Conservation (phyloP, 2,888 invertebrate genomes). For the Trissoscelio sp. region DNA sequence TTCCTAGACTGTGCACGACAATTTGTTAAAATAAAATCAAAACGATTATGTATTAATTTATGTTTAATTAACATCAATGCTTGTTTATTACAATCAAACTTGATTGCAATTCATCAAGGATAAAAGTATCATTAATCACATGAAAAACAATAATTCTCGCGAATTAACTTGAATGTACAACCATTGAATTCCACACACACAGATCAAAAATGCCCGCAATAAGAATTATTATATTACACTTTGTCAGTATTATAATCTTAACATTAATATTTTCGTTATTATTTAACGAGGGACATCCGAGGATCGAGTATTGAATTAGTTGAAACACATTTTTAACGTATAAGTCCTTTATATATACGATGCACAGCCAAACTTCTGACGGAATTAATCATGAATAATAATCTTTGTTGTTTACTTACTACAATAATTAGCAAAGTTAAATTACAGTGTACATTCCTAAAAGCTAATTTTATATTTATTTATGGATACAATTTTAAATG, state of each 20-base stretch:
- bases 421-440: no score
- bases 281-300: slow-evolving; percentile 7
- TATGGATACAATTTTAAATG: no score
- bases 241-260: slow-evolving; percentile 25
- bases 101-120: slow-evolving; percentile 1
- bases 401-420: no score
- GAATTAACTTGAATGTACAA: slow-evolving; percentile 24
- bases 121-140: slow-evolving; percentile 7
- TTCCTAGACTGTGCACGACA: slow-evolving; percentile 1
- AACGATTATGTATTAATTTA: neutral
- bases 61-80: slow-evolving; percentile 4
- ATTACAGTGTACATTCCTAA: no score
- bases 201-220: slow-evolving; percentile 25
- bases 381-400: no score
- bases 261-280: slow-evolving; percentile 28
- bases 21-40: neutral
- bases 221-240: slow-evolving; percentile 29
- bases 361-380: neutral
- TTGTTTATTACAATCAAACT: slow-evolving; percentile 13
- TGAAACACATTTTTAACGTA: neutral
- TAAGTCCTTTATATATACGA: no score
- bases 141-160: slow-evolving; percentile 2
- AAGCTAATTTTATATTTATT: no score
- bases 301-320: neutral
- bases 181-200: slow-evolving; percentile 22